These are phyloP conservation scores for Gonioctena quinquepunctata DNA, from an alignment of 1,140 invertebrate species.

Conservation along the genomic window DNA sequence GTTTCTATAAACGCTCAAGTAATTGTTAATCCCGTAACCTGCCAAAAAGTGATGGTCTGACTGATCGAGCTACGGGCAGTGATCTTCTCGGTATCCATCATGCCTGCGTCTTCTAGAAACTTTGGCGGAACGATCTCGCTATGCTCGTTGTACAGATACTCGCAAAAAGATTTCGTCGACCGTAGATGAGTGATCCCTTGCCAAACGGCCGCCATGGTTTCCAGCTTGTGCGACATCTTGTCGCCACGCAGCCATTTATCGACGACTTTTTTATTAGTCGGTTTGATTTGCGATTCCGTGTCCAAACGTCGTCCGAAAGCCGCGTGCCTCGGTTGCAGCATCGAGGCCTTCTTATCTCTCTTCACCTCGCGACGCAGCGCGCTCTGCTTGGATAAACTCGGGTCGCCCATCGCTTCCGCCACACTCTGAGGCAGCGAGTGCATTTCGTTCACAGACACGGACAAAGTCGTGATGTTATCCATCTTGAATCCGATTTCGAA, in stretches of 20 bases:
- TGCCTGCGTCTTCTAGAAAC: constrained; percentile 29
- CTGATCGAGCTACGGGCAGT: too few relatives aligned
- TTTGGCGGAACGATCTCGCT: constrained; percentile 36
- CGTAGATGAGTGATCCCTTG: constrained; percentile 61
- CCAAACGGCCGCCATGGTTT: constrained; percentile 63
- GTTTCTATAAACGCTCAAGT: too few relatives aligned
- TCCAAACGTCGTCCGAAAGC: constrained; percentile 61
- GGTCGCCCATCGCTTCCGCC: constrained; percentile 52
- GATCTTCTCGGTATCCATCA: constrained; percentile 20
- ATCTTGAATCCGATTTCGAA: constrained; percentile 64
- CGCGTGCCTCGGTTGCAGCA: constrained; percentile 48
- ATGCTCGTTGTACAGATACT: constrained; percentile 31
- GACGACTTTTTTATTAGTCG: constrained; percentile 58
- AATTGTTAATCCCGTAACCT: too few relatives aligned
- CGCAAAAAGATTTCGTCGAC: constrained; percentile 48
- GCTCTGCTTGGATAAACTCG: constrained; percentile 42
- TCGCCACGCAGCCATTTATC: constrained; percentile 58
- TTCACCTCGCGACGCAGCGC: constrained; percentile 55
- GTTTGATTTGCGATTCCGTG: constrained; percentile 50
- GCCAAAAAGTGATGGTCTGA: too few relatives aligned
- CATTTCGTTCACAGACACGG: constrained; percentile 56
- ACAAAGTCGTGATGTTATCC: constrained; percentile 58
- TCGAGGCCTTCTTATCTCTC: constrained; percentile 58
- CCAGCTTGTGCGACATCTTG: constrained; percentile 59
- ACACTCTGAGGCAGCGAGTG: constrained; percentile 57